Percentiles rank a stretch among this genome's conserved stretches.
phyloP scores from a whole-genome alignment of 2,888 invertebrate species.

The Drosophila neonasuta region DNA sequence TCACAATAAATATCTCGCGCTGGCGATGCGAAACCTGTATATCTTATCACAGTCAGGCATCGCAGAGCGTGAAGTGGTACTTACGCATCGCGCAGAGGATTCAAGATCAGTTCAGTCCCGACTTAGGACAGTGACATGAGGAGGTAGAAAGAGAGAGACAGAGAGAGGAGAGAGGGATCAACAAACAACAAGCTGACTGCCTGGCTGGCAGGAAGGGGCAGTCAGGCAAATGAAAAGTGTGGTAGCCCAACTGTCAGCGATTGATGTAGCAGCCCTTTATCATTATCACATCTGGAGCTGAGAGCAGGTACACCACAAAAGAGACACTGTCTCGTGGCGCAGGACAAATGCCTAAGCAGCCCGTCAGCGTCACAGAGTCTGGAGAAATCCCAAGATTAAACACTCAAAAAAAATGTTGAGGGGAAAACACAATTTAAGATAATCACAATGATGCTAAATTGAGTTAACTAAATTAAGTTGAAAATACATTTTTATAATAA shows the following conservation, averaged over 20 bases:
- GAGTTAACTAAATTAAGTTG: too few relatives aligned
- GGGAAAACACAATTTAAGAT: not conserved
- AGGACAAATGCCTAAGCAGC: constrained; percentile 78
- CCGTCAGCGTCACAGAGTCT: constrained; percentile 76
- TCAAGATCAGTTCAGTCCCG: constrained; percentile 39
- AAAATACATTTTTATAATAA: not conserved
- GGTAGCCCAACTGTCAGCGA: constrained; percentile 78
- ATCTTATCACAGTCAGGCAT: constrained; percentile 73
- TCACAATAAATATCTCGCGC: constrained; percentile 75
- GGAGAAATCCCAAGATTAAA: constrained; percentile 25
- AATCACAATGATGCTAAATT: not conserved
- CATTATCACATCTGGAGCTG: constrained; percentile 75
- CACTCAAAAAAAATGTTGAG: constrained; percentile 14
- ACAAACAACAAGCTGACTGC: constrained; percentile 2
- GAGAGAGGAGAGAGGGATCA: constrained; percentile 9
- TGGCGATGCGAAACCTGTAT: constrained; percentile 65
- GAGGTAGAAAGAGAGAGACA: not conserved
- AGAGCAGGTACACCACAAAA: constrained; percentile 65
- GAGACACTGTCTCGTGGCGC: constrained; percentile 49
- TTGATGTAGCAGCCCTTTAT: constrained; percentile 78
- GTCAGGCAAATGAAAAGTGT: constrained; percentile 73
- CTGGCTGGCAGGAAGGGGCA: constrained; percentile 23
- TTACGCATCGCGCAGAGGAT: constrained; percentile 61
- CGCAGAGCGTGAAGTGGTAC: constrained; percentile 75
- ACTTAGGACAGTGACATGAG: constrained; percentile 10